Base-by-base conservation (phyloP, 2,113 vertebrate species). In the Dolichallabes microphthalmus region DNA sequence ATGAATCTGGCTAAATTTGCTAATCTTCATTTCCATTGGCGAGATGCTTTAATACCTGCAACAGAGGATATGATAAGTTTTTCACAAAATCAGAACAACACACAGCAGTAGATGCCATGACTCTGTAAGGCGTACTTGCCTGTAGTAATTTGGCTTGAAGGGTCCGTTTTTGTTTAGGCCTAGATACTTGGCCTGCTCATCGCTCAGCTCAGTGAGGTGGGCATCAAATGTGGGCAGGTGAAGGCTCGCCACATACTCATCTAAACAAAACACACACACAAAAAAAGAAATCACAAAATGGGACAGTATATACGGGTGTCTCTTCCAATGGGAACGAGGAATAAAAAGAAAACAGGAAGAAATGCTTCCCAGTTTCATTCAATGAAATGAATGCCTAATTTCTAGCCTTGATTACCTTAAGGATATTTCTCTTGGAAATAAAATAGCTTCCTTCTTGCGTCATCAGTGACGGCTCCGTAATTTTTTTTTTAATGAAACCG, bases 101-200 rank as follows among this genome's bases (percentile, higher is more conserved):
- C 5, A 22, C 27, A 66, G 60, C 25, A 32, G 75, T 64, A 60
- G 27, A 60, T 66, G 20, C 4, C 63, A 55, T 13, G 25, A 58
- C 22, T 66, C 8, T 0, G 27, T 55, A 52, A 2, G 71, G 27
- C 12, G 4, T n/a, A 22, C 83, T 93, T 77, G 98, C 98, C 98
- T 97, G 92, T 99, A 99, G 94, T 99, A 99, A 94, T 99, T 99
- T 88, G 98, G 98, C 94, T 99, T 99, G 90, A 99, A 99, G 86
- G 98, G 98, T 10, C 98, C 98, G 2, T 99, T 99, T 93, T 99
- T 99, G 91, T 99, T 99, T 88, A 99, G 93, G 85, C 98, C 98
- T 92, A 99, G 94, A 90, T 99, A 99, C 90, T 99, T 99, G 39
- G 98, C 98, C 91, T 99, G 98, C 63, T 99, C 98, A 2, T 99